Evolutionary conservation across 1,140 invertebrate species (phyloP), one percentile per base, ranked within the genome.

Genomic region (Bombus vancouverensis): DNA sequence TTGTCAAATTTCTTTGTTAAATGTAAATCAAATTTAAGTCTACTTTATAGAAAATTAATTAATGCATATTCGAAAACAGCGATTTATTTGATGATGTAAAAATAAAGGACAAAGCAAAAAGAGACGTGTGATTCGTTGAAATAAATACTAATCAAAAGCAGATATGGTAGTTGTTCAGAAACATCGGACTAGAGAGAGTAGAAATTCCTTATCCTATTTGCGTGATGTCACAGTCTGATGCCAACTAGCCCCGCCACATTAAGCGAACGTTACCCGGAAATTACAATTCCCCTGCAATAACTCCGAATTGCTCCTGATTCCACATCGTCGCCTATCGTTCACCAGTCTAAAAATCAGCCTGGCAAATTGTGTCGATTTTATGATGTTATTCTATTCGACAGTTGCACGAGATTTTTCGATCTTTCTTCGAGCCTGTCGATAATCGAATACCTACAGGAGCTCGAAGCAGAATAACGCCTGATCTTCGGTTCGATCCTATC

Each of bases 201-300:
- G 53, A 28, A 74, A 39, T 74, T 89, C 37, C 77, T 89, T 83
- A 79, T 82, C 42, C 22, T 42, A 70, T 84, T 74, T 59, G 53
- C 39, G 57, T 68, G 68, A 86, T 79, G 65, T 78, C 32, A n/a
- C 70, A 53, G 25, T 53, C 34, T 62, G n/a, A 37, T 39, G 59
- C 68, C 65, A 88, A 81, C 57, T 74, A 42, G 15, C 42, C 25
- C 39, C 32, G 68, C 53, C 75, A 62, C 47, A 86, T 89, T 87
- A 87, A 77, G 13, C 77, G 75, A 53, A 73, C 72, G 75, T 59
- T 34, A 59, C 13, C 82, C 88, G 88, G 89, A 90, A 90, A 90
- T 90, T 90, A 79, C 89, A 87, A 88, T 88, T 57, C 76, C 70
- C 73, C 66, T 37, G 62, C 59, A 59, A 83, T 70, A 65, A 62